A percentile compares a stretch with the other conserved stretches of the same genome.
These are phyloP conservation scores for Bactericera cockerelli DNA, from an alignment of 1,140 invertebrate species.

Conservation along the genomic window DNA sequence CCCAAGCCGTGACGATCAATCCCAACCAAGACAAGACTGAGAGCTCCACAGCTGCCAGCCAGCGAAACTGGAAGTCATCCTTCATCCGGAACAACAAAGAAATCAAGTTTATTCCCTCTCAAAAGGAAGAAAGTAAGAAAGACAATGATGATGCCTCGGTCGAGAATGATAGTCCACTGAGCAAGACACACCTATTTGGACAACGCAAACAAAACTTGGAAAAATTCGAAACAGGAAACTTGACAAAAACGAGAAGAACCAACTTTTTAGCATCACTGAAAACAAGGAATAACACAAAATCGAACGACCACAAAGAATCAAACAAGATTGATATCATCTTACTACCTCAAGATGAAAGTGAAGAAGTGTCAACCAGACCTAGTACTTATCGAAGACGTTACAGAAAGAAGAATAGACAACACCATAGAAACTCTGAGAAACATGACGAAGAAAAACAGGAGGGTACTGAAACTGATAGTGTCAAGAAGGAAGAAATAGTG, in stretches of 20 bases:
- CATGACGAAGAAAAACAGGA: neutral
- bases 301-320: neutral
- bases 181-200: neutral
- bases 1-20: neutral
- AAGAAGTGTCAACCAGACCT: neutral
- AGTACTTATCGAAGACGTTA: neutral
- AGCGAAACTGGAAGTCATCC: neutral
- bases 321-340: neutral
- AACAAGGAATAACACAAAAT: neutral
- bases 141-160: neutral
- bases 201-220: slow-evolving; percentile 1
- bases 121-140: neutral
- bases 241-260: neutral
- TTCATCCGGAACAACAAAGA: neutral
- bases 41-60: neutral
- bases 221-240: neutral
- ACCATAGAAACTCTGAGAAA: slow-evolving; percentile 1
- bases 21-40: neutral
- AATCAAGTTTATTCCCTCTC: neutral
- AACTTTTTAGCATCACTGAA: neutral
- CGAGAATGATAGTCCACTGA: neutral
- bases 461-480: neutral
- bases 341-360: slow-evolving; percentile 1
- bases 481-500: neutral
- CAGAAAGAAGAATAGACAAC: neutral